Evolutionary conservation across 2,888 invertebrate species (phyloP).

Genomic region (Leucophora obtusa): DNA sequence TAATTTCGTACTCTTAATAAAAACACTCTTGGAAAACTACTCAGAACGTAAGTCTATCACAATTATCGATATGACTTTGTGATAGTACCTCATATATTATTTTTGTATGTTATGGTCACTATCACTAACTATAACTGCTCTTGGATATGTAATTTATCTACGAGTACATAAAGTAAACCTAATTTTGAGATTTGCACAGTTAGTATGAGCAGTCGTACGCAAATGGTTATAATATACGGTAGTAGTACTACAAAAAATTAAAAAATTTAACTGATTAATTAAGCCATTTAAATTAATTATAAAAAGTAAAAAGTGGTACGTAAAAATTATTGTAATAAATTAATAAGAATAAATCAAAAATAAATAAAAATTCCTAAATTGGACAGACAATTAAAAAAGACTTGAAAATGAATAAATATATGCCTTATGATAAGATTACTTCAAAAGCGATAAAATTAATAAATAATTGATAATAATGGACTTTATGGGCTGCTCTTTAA

Average conservation of each 20-base stretch:
- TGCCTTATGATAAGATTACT: slow-evolving; percentile 63
- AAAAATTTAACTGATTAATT: neutral
- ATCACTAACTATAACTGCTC: neutral
- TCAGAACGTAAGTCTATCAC: neutral
- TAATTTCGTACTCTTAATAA: neutral
- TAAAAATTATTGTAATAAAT: neutral
- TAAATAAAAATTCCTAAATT: neutral
- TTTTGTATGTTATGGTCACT: neutral
- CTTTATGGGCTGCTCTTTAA: neutral
- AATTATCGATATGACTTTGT: slow-evolving; percentile 8
- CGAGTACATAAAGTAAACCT: neutral
- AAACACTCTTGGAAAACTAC: neutral
- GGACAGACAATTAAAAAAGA: slow-evolving; percentile 8
- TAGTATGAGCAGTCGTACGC: neutral
- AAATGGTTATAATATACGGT: neutral
- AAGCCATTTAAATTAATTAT: neutral
- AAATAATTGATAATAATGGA: slow-evolving; percentile 62
- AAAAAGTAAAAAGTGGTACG: neutral
- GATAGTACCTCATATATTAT: neutral
- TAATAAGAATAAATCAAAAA: neutral
- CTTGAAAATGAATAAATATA: neutral
- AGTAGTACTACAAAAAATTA: neutral
- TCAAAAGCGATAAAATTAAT: slow-evolving; percentile 53
- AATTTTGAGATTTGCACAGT: neutral
- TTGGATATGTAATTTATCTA: neutral